Base-by-base conservation (phyloP, 2,797 vertebrate genomes). In the Xerus rutilus region DNA sequence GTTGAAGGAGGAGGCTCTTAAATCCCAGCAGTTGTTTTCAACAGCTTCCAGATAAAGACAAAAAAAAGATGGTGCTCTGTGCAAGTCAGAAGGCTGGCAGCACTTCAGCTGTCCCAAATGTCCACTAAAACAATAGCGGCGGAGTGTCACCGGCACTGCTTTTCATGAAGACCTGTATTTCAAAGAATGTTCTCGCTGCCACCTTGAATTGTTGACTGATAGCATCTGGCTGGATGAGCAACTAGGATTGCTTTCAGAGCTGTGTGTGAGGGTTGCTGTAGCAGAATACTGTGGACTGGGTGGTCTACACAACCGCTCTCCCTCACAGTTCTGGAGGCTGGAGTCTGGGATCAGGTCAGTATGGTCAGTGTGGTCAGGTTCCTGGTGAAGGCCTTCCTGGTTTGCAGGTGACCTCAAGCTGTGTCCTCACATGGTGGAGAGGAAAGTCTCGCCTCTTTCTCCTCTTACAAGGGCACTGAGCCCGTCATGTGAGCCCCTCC, bases 21-120 rank as follows among this genome's bases (percentile, higher is more conserved):
- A 96, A 87, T 85, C 86, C 49, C 90, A 95, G 73, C 59, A 86
- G 18, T 73, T 96, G 69, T 94, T 97, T 82, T 59, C n/a, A 85
- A 67, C 93, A 93, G 81, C 91, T 96, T 89, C 81, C 91, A 94
- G 93, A 94, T 30, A 88, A 65, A 88, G 59, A 39, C 39, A 39
- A 39, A 96, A 88, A 92, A 82, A 91, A 13, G 35, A 32, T 65
- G 39, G 21, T 47, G 72, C 43, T 91, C 47, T 15, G 35, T 72
- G 62, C 25, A 83, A 72, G 32, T 79, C 62, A 54, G 72, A 86
- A 94, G 35, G 43, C 62, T 43, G 35, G 25, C 9, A 45, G 28
- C 4, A 15, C 17, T n/a, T 49, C 85, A 81, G 72, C 21, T 69
- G 88, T 88, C 65, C 72, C 67, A 89, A 77, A 93, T 78, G 84